phyloP scores from a whole-genome alignment of 2,888 invertebrate genomes.

The Perithous albicinctus region DNA sequence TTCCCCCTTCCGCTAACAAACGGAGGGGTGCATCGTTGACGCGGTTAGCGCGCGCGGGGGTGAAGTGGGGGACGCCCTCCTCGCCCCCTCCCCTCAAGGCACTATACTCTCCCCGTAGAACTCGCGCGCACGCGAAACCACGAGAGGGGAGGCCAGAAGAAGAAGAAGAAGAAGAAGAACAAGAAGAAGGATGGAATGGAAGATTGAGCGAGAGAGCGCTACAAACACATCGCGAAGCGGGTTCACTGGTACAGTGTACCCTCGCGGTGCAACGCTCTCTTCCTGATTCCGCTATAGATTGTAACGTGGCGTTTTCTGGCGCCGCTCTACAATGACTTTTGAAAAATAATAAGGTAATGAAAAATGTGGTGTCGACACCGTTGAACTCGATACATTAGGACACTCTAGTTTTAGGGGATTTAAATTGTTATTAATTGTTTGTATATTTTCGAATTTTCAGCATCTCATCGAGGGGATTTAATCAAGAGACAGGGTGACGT shows the following conservation, averaged over 20 bases:
- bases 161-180: conserved; percentile 63
- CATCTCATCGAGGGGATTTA: neutral
- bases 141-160: conserved; percentile 32
- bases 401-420: neutral
- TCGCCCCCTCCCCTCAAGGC: no score
- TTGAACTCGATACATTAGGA: neutral
- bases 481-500: neutral
- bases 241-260: conserved; percentile 84
- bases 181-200: conserved; percentile 63
- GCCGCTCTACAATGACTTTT: conserved; percentile 39
- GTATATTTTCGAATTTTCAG: neutral
- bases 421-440: neutral
- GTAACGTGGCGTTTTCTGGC: conserved; percentile 10
- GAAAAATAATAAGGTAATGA: neutral
- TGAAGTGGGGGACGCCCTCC: neutral
- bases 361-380: neutral
- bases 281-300: conserved; percentile 79
- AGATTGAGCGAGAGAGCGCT: conserved; percentile 59
- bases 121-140: conserved; percentile 39
- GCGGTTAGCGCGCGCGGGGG: conserved; percentile 11
- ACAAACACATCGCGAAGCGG: conserved; percentile 75
- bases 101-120: conserved; percentile 18
- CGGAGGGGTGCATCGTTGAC: conserved; percentile 43
- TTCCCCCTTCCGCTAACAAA: conserved; percentile 20
- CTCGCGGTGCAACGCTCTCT: conserved; percentile 83